Evolutionary conservation across 53 echinoderm and acorn worm species (phyloP).

Genomic region (Crossaster papposus): DNA sequence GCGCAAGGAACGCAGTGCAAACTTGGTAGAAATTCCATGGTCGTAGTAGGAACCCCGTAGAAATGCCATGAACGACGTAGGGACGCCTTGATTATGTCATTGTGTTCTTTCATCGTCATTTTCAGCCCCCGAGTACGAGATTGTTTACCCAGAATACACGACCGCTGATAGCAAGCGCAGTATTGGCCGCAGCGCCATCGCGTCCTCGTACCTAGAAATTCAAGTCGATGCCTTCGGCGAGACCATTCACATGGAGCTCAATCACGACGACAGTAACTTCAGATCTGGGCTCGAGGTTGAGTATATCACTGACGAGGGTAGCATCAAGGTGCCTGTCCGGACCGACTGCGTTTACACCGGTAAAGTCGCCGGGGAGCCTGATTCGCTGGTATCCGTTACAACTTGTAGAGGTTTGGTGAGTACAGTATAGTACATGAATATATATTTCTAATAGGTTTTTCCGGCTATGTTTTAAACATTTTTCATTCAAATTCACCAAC

Average conservation of each 20-base stretch:
- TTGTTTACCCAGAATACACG: conserved; percentile 19
- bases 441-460: neutral
- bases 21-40: too few relatives aligned
- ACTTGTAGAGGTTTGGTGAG: conserved; percentile 26
- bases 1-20: too few relatives aligned
- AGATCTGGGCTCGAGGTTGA: conserved; percentile 32
- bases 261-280: conserved; percentile 18
- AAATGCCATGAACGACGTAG: neutral
- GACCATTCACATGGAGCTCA: conserved; percentile 4
- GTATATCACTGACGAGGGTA: neutral
- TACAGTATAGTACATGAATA: neutral
- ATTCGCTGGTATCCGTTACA: conserved; percentile 1
- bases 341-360: conserved; percentile 33
- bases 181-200: conserved; percentile 19
- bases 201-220: neutral
- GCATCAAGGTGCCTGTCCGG: conserved; percentile 2
- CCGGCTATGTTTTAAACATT: too few relatives aligned
- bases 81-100: neutral
- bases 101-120: neutral
- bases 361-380: neutral
- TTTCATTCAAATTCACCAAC: too few relatives aligned
- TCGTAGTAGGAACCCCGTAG: too few relatives aligned
- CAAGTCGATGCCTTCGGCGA: conserved; percentile 25
- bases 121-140: conserved; percentile 28
- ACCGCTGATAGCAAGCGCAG: conserved; percentile 12